phyloP scores from a whole-genome alignment of 2,113 vertebrate species.

The Ciconia maguari region DNA sequence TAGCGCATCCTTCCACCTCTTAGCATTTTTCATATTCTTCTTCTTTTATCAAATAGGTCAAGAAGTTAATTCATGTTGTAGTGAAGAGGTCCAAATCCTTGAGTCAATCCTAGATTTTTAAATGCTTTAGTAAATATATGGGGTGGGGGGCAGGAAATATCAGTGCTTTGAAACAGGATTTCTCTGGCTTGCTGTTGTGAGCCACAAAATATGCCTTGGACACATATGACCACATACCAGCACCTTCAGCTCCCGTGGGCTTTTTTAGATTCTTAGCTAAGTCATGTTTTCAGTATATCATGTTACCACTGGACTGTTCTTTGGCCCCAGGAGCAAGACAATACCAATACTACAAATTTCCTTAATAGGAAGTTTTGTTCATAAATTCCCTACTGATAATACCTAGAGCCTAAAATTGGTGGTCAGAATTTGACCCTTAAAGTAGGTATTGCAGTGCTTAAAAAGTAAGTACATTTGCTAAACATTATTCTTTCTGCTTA shows the following conservation, averaged over 20 bases:
- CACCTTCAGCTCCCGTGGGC: neutral
- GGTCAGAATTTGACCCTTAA: neutral
- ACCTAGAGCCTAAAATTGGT: neutral
- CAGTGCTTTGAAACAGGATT: neutral
- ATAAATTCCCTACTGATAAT: neutral
- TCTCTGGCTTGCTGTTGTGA: neutral
- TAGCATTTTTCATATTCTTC: neutral
- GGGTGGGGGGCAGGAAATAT: neutral
- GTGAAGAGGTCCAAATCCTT: neutral
- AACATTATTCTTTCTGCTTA: neutral
- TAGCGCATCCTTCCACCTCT: neutral
- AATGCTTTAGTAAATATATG: neutral
- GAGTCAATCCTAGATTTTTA: neutral
- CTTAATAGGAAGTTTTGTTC: neutral
- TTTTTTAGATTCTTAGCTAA: neutral
- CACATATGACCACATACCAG: neutral
- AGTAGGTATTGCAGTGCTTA: neutral
- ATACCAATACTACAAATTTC: neutral
- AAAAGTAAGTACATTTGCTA: neutral
- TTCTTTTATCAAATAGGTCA: neutral
- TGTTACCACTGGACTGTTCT: neutral
- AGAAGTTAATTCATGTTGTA: neutral
- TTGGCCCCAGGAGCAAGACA: neutral
- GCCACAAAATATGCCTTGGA: neutral
- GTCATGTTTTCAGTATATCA: neutral